Evolutionary conservation across 53 echinoderm and acorn worm genomes (phyloP), one percentile per base, ranked within the genome.

Genomic region (Pentamera pediparva): DNA sequence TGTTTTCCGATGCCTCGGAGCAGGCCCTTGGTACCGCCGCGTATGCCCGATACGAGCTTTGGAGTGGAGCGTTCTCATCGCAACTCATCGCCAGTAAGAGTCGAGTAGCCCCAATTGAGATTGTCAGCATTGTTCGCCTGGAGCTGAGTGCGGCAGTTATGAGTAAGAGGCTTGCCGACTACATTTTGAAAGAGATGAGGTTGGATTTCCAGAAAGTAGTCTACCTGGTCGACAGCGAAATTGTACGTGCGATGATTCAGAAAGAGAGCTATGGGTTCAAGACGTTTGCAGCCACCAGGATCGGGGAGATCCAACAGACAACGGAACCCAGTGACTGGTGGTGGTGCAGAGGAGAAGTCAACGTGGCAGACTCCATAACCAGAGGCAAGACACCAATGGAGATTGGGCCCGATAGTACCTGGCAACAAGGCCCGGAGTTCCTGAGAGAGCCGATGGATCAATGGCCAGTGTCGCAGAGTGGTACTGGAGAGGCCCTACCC

Each of bases 1-100:
- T 83, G 59, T 77, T 83, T 39, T 83, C 84, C 19, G 70, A 83
- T 70, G 84, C 69, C n/a, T 71, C 84, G 1, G 78, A 83, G 21
- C 57, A 83, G 67, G 84, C 78, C 17, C 39, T 83, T 33, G 84
- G 78, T 9, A 32, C 78, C 8, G 83, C 62, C 26, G 83, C 83
- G 11, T 84, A 84, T 43, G 39, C 43, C 13, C 50, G 75, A 12
- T 83, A 76, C 56, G 36, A 76, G 41, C 38, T 60, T 0, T 17
- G 35, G 10, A 58, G 76, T 63, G 82, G 76, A 3, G 31, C 43
- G 7, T 83, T 19, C 36, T 19, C 56, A 17, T 51, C 77, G 1
- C 37, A 65, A 4, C n/a, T 77, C 31, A 39, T 84, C 9, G 84
- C 78, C 8, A 78, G 71, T 59, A 83, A 83, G 57, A 76, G 69